A percentile compares a stretch with the other conserved stretches of the same genome.
These are phyloP conservation scores for Drosophila paulistorum DNA, from an alignment of 1,140 invertebrate species.

Conservation along the genomic window DNA sequence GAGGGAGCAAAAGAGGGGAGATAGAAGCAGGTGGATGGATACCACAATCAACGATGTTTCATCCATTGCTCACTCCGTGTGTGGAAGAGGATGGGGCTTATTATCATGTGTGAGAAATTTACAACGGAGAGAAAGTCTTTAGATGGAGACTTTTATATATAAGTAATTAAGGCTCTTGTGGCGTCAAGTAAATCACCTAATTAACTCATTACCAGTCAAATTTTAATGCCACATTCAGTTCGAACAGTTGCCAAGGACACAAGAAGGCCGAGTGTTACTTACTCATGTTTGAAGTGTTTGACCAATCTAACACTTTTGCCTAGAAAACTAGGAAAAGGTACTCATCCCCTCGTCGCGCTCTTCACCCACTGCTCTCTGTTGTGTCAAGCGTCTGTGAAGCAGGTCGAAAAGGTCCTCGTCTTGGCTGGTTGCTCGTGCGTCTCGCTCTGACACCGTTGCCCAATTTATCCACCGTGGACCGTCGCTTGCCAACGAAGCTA, in stretches of 20 bases:
- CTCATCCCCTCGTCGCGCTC: slow-evolving; percentile 14
- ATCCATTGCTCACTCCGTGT: slow-evolving; percentile 16
- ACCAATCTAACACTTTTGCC: slow-evolving; percentile 55
- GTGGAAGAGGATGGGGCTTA: neutral
- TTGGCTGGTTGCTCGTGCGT: slow-evolving; percentile 62
- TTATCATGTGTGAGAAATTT: slow-evolving; percentile 43
- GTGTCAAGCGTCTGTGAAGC: slow-evolving; percentile 70
- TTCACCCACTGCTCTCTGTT: slow-evolving; percentile 33
- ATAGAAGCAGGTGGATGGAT: neutral
- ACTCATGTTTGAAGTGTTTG: slow-evolving; percentile 40
- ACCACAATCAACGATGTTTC: slow-evolving; percentile 59
- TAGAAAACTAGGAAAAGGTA: slow-evolving; percentile 32
- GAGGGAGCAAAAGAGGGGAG: neutral
- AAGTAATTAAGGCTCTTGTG: slow-evolving; percentile 62
- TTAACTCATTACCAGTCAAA: slow-evolving; percentile 71
- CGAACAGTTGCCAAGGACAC: slow-evolving; percentile 25
- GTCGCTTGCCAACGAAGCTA: slow-evolving; percentile 44
- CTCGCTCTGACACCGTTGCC: slow-evolving; percentile 47
- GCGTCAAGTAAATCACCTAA: slow-evolving; percentile 68
- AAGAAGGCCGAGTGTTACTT: neutral
- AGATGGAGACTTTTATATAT: slow-evolving; percentile 27
- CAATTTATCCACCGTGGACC: slow-evolving; percentile 26
- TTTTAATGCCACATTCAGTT: slow-evolving; percentile 14
- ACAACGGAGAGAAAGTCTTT: slow-evolving; percentile 21
- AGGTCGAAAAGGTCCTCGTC: slow-evolving; percentile 47